Conservation (phyloP, 1,140 invertebrate genomes). For the Drosophila obscura region DNA sequence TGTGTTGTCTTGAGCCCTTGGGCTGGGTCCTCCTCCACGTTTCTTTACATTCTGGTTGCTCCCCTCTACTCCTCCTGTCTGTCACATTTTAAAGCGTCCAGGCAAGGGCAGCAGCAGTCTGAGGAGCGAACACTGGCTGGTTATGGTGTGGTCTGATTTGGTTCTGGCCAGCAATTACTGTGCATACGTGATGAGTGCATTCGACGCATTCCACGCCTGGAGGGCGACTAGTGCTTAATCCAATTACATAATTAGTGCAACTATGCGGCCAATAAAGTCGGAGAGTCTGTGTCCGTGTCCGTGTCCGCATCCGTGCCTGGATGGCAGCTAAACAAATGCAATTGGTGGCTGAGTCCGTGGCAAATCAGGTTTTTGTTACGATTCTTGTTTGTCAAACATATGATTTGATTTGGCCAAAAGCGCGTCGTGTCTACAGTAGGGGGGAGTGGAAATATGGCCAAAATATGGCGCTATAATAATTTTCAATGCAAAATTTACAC, state of each 20-base stretch:
- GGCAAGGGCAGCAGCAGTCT: too few relatives aligned
- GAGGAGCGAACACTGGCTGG: too few relatives aligned
- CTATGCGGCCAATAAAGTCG: constrained; percentile 27
- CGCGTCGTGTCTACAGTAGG: constrained; percentile 3
- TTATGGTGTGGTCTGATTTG: too few relatives aligned
- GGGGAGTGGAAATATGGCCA: constrained; percentile 60
- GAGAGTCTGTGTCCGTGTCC: not conserved
- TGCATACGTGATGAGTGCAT: too few relatives aligned
- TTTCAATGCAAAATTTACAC: constrained; percentile 82
- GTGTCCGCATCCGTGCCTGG: too few relatives aligned
- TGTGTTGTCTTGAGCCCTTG: not conserved
- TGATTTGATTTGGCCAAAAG: constrained; percentile 45
- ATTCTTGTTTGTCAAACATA: constrained; percentile 51
- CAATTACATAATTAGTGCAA: constrained; percentile 70
- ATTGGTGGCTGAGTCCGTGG: not conserved
- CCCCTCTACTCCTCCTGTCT: too few relatives aligned
- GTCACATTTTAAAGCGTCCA: not conserved
- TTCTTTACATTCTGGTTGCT: not conserved
- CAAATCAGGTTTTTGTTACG: constrained; percentile 21
- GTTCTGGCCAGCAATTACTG: too few relatives aligned
- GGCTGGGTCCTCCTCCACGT: not conserved
- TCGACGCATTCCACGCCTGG: too few relatives aligned
- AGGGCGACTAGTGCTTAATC: constrained; percentile 10
- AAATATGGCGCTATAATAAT: constrained; percentile 81
- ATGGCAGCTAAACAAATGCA: constrained; percentile 13